Percentiles rank a stretch among this genome's conserved stretches.
phyloP scores from a whole-genome alignment of 1,140 invertebrate species.

The Thrips palmi region DNA sequence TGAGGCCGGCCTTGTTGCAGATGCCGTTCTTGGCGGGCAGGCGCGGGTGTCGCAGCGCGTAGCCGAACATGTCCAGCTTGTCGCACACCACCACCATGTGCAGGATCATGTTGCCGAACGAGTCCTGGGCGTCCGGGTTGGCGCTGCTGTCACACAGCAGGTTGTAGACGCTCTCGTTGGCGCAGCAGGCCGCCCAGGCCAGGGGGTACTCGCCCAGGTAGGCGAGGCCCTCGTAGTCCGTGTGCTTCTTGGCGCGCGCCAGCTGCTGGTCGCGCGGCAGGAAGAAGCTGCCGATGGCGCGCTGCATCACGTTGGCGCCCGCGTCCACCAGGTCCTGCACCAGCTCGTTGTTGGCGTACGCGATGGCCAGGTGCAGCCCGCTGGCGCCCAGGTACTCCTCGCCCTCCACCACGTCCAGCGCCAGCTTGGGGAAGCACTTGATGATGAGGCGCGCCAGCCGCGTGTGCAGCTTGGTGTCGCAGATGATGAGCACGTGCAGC shows the following conservation, averaged over 20 bases:
- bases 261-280: conserved; percentile 78
- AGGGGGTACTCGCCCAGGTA: conserved; percentile 93
- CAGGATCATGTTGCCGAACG: conserved; percentile 88
- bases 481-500: conserved; percentile 86
- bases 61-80: conserved; percentile 95
- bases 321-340: conserved; percentile 80
- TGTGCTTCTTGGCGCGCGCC: conserved; percentile 47
- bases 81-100: conserved; percentile 98
- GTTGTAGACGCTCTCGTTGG: conserved; percentile 96
- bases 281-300: conserved; percentile 86
- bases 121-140: conserved; percentile 81
- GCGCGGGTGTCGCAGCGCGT: conserved; percentile 85
- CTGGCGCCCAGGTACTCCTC: conserved; percentile 93
- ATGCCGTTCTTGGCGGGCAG: conserved; percentile 80
- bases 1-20: conserved; percentile 72
- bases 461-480: conserved; percentile 74
- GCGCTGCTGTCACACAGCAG: conserved; percentile 77
- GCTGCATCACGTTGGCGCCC: conserved; percentile 77
- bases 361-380: conserved; percentile 87
- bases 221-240: conserved; percentile 87
- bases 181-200: conserved; percentile 91
- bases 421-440: conserved; percentile 78
- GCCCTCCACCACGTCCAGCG: conserved; percentile 88
- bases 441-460: conserved; percentile 72
- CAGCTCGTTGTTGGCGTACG: conserved; percentile 90